A percentile compares a stretch with the other conserved stretches of the same genome.
phyloP scores from a whole-genome alignment of 2,888 invertebrate genomes.

The Cataglyphis altisquamis region DNA sequence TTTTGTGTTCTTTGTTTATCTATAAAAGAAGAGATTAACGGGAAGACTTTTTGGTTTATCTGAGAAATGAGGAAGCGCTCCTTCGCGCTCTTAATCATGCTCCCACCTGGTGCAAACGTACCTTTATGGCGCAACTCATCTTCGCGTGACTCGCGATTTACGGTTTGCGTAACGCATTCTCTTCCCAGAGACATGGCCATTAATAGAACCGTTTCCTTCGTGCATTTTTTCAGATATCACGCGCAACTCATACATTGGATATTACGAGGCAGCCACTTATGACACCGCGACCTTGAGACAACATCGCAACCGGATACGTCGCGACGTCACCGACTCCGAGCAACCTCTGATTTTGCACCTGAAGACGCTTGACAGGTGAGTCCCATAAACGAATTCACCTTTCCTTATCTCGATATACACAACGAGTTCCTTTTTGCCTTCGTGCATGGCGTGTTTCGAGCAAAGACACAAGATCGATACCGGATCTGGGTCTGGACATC shows the following conservation, averaged over 20 bases:
- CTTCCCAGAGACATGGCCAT: neutral
- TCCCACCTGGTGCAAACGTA: slow-evolving; percentile 5
- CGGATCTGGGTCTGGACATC: slow-evolving; percentile 20
- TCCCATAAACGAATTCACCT: slow-evolving; percentile 25
- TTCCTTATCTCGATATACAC: neutral
- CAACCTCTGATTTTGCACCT: slow-evolving; percentile 83
- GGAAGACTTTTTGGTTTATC: neutral
- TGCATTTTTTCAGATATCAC: slow-evolving; percentile 82
- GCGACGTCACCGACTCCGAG: slow-evolving; percentile 80
- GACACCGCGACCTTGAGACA: slow-evolving; percentile 82
- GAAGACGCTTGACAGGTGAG: slow-evolving; percentile 83
- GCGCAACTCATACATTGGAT: slow-evolving; percentile 82
- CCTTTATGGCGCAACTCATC: slow-evolving; percentile 28
- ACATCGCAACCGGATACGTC: slow-evolving; percentile 83
- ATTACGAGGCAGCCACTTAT: slow-evolving; percentile 84
- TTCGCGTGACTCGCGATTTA: slow-evolving; percentile 32
- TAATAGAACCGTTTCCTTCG: slow-evolving; percentile 43
- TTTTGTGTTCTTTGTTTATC: neutral
- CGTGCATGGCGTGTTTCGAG: neutral
- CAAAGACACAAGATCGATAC: slow-evolving; percentile 37
- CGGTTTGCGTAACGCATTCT: slow-evolving; percentile 42
- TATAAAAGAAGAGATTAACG: slow-evolving; percentile 7
- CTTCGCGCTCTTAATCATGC: neutral
- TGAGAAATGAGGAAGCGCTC: neutral
- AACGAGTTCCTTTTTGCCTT: neutral